phyloP scores from a whole-genome alignment of 2,113 vertebrate genomes.

The Periophthalmus modestus region DNA sequence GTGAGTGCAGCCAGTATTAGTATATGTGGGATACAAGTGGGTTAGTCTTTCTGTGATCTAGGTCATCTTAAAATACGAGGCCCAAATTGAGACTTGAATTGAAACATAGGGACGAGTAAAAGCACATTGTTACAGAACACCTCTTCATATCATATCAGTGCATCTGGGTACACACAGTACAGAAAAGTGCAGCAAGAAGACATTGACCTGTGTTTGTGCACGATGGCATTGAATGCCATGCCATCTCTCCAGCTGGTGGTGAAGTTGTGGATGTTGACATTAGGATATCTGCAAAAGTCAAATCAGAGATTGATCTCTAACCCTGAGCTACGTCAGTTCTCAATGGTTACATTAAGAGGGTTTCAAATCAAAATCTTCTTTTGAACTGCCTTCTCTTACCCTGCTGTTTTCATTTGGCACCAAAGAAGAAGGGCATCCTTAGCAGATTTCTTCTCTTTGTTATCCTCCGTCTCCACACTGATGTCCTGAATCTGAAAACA shows the following conservation, averaged over 20 bases:
- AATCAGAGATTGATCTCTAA: slow-evolving; percentile 60
- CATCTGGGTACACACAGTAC: not conserved
- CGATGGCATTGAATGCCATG: slow-evolving; percentile 91
- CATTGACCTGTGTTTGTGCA: slow-evolving; percentile 93
- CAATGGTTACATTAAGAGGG: not conserved
- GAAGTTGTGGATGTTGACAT: slow-evolving; percentile 95
- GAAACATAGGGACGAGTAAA: not conserved
- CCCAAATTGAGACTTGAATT: not conserved
- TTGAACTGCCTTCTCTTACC: slow-evolving; percentile 77
- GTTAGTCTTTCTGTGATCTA: slow-evolving; percentile 73
- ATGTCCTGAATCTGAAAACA: slow-evolving; percentile 90
- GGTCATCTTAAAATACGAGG: slow-evolving; percentile 59
- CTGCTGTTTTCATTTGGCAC: slow-evolving; percentile 97
- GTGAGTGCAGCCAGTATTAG: slow-evolving; percentile 23
- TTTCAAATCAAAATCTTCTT: not conserved
- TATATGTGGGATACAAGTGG: slow-evolving; percentile 47
- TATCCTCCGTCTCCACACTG: slow-evolving; percentile 92
- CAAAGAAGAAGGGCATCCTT: slow-evolving; percentile 93
- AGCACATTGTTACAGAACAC: slow-evolving; percentile 1
- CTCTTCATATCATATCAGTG: slow-evolving; percentile 8
- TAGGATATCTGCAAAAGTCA: slow-evolving; percentile 83
- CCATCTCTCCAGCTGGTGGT: slow-evolving; percentile 95
- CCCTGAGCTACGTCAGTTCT: slow-evolving; percentile 2
- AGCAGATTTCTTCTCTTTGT: slow-evolving; percentile 93
- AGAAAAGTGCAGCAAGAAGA: slow-evolving; percentile 33